Evolutionary conservation across 1,140 invertebrate species (phyloP).

Genomic region (Meloidogyne floridensis): DNA sequence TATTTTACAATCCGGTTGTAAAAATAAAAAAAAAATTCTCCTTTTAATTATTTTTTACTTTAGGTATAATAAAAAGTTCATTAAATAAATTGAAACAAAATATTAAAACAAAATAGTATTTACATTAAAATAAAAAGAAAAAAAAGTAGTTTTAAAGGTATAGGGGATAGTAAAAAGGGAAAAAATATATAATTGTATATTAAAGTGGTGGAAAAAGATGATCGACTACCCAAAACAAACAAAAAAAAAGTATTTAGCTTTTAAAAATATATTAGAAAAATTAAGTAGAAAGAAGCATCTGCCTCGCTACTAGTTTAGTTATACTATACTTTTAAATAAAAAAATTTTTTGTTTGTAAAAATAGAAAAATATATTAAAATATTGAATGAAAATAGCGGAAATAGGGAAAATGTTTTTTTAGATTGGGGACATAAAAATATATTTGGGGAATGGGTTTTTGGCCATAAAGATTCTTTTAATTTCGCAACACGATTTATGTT

Average conservation of each 20-base stretch:
- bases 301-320: background rate
- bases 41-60: background rate
- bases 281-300: slow-evolving; percentile 6
- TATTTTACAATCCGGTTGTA: background rate
- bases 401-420: background rate
- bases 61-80: background rate
- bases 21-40: background rate
- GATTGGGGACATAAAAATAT: background rate
- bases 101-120: background rate
- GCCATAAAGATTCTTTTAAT: background rate
- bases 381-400: background rate
- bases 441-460: background rate
- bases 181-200: background rate
- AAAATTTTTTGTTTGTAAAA: background rate
- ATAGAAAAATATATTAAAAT: background rate
- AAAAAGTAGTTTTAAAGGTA: background rate
- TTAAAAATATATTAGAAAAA: background rate
- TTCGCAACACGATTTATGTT: background rate
- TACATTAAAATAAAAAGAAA: too few species aligned
- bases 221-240: slow-evolving; percentile 1
- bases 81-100: slow-evolving; percentile 4
- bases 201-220: background rate
- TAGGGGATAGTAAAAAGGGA: background rate
- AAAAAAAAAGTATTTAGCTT: slow-evolving; percentile 5
- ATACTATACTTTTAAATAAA: background rate